These are phyloP conservation scores for Asbolus verrucosus DNA, from an alignment of 1,140 invertebrate species.

Conservation along the genomic window DNA sequence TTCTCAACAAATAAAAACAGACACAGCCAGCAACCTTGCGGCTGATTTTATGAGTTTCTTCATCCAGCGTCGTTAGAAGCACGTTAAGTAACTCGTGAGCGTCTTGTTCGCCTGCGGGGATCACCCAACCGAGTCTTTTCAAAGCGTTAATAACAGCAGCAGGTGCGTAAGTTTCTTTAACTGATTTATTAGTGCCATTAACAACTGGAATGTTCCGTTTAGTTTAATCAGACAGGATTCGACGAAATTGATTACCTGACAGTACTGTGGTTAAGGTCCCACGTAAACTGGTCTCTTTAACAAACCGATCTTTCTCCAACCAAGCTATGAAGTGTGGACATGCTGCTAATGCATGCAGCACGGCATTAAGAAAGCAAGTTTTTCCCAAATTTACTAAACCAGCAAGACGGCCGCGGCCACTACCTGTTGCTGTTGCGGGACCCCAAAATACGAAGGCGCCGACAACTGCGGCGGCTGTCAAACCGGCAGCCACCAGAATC, in stretches of 20 bases:
- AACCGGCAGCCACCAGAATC: constrained; percentile 77
- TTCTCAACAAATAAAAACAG: constrained; percentile 9
- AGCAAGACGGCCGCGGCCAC: constrained; percentile 76
- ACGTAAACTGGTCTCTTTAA: constrained; percentile 61
- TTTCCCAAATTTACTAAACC: constrained; percentile 87
- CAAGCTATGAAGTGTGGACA: constrained; percentile 85
- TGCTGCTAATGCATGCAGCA: constrained; percentile 85
- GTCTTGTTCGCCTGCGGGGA: constrained; percentile 91
- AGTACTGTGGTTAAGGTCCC: constrained; percentile 61
- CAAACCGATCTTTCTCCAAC: constrained; percentile 73
- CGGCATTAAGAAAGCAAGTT: constrained; percentile 89
- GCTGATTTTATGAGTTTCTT: constrained; percentile 75
- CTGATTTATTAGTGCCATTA: constrained; percentile 80
- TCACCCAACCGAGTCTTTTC: constrained; percentile 82
- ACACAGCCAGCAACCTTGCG: constrained; percentile 67
- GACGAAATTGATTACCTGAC: constrained; percentile 51
- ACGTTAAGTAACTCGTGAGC: constrained; percentile 92
- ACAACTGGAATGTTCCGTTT: constrained; percentile 69
- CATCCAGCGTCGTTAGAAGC: constrained; percentile 85
- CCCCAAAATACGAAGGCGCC: constrained; percentile 85
- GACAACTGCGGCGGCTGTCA: constrained; percentile 80
- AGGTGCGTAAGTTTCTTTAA: constrained; percentile 71
- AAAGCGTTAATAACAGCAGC: constrained; percentile 82
- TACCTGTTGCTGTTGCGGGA: constrained; percentile 72
- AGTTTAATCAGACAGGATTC: neutral